Evolutionary conservation across 2,888 invertebrate species (phyloP).

Genomic region (Mantis religiosa): DNA sequence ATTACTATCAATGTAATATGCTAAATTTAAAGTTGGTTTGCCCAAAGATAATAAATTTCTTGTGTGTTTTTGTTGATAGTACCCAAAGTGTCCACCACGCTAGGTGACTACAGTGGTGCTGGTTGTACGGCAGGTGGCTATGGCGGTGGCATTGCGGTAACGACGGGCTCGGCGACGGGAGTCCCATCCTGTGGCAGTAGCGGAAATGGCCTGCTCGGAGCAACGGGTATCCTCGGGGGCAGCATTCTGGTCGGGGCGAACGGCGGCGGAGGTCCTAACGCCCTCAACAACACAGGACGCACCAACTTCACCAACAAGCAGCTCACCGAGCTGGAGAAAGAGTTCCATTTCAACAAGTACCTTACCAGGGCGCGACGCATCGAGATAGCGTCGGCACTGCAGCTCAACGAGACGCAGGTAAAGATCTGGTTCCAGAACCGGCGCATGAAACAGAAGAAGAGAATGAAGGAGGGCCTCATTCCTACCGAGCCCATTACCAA

Average conservation of each 20-base stretch:
- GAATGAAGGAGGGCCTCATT: conserved; percentile 89
- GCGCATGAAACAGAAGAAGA: conserved; percentile 96
- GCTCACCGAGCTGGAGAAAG: conserved; percentile 97
- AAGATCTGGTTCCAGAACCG: conserved; percentile 99
- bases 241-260: background rate
- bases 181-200: background rate
- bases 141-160: conserved; percentile 23
- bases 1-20: too few species aligned
- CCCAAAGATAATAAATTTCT: too few species aligned
- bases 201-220: conserved; percentile 36
- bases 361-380: conserved; percentile 93
- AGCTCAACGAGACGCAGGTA: conserved; percentile 95
- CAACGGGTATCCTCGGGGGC: conserved; percentile 19
- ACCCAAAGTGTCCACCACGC: conserved; percentile 35
- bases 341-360: conserved; percentile 99
- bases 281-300: conserved; percentile 79
- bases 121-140: conserved; percentile 23
- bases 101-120: conserved; percentile 31
- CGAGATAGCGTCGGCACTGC: conserved; percentile 94
- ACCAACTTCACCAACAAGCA: conserved; percentile 99
- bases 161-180: background rate
- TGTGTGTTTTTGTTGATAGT: background rate
- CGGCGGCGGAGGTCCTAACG: conserved; percentile 45
- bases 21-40: too few species aligned
- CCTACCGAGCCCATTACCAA: conserved; percentile 53